These are phyloP conservation scores for Andricus curvator DNA, from an alignment of 2,888 invertebrate genomes.

Conservation along the genomic window DNA sequence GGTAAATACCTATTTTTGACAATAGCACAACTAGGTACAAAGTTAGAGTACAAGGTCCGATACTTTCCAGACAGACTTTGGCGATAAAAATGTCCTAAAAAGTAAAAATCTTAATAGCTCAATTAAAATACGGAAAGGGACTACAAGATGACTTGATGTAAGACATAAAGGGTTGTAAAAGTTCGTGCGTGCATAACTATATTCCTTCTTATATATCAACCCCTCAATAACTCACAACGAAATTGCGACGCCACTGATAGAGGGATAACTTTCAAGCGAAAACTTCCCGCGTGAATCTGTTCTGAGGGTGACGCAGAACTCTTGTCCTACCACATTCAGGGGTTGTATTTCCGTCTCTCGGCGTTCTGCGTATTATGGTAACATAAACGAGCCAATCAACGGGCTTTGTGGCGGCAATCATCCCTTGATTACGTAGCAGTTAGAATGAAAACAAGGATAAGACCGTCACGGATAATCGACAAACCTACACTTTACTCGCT, in stretches of 20 bases:
- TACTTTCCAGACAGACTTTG: no score
- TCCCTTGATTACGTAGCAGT: constrained; percentile 70
- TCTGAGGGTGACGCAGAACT: constrained; percentile 48
- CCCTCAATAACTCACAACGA: constrained; percentile 4
- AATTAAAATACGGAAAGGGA: neutral
- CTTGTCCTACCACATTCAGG: constrained; percentile 43
- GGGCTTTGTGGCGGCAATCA: constrained; percentile 71
- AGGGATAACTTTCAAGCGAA: constrained; percentile 37
- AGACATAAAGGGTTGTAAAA: neutral
- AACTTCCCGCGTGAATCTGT: constrained; percentile 47
- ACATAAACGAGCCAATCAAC: constrained; percentile 75
- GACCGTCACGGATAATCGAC: constrained; percentile 46
- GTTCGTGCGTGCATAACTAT: neutral
- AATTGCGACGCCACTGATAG: constrained; percentile 31
- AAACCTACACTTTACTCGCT: constrained; percentile 22
- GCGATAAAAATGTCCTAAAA: neutral
- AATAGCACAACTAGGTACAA: no score
- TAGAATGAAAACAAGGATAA: constrained; percentile 63
- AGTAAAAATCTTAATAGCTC: neutral
- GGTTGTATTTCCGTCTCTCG: constrained; percentile 43
- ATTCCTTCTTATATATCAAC: constrained; percentile 16
- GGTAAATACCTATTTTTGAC: no score
- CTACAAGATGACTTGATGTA: neutral
- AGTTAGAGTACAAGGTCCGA: no score
- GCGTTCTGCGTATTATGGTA: constrained; percentile 58